These are phyloP conservation scores for Drosophila sulfurigaster DNA, from an alignment of 1,140 invertebrate genomes.

Conservation along the genomic window DNA sequence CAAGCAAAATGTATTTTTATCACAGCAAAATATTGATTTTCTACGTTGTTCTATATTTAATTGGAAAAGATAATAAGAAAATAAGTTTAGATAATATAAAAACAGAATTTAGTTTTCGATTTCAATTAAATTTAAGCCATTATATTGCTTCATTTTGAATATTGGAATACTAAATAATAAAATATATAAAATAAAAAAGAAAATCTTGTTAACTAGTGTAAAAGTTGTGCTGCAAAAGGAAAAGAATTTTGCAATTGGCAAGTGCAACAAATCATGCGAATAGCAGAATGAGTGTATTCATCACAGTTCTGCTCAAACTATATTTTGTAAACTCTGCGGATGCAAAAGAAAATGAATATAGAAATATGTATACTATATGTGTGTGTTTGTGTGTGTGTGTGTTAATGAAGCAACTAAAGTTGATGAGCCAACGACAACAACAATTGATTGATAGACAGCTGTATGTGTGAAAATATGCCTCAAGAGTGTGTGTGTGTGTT, in stretches of 20 bases:
- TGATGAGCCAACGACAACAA: conserved; percentile 36
- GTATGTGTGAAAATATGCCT: not conserved
- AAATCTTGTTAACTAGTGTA: conserved; percentile 10
- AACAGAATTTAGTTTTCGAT: too few relatives aligned
- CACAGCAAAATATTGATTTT: too few relatives aligned
- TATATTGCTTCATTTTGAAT: too few relatives aligned
- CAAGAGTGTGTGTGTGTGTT: not conserved
- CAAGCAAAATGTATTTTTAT: too few relatives aligned
- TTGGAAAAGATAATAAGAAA: too few relatives aligned
- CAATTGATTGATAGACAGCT: conserved; percentile 36
- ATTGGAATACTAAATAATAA: too few relatives aligned
- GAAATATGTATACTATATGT: not conserved
- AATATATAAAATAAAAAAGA: not conserved
- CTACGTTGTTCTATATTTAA: too few relatives aligned
- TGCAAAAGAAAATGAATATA: not conserved
- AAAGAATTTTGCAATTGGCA: conserved; percentile 11
- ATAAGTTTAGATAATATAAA: too few relatives aligned
- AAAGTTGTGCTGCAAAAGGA: not conserved
- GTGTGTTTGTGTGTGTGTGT: conserved; percentile 3
- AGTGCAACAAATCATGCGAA: conserved; percentile 2
- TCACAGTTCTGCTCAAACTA: not conserved
- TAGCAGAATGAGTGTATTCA: not conserved
- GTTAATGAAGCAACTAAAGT: conserved; percentile 35
- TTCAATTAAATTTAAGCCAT: too few relatives aligned
- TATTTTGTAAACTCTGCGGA: not conserved